Evolutionary conservation across 1,140 invertebrate species (phyloP), one percentile per base, ranked within the genome.

Genomic region (Apolygus lucorum): DNA sequence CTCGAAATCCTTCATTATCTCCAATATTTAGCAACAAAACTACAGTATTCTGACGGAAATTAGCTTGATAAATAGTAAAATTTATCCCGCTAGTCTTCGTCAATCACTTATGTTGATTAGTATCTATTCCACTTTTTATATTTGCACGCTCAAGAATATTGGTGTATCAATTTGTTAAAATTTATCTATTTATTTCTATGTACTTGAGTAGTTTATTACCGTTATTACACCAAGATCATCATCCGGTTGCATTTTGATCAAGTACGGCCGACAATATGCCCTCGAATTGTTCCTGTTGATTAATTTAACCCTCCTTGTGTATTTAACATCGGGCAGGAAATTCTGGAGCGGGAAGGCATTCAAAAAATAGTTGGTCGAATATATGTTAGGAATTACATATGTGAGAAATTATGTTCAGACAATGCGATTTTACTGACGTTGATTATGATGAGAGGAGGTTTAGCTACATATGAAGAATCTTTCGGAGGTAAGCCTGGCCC

Each of bases 271-370:
- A 25, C 67, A 68, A 21, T 28, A 25, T 1, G 52, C 27, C 1
- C 27, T 28, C 25, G 17, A 17, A 1, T 59, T 59, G 13, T 22
- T 59, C 26, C 26, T 54, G 28, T 62, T 68, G 21, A 59, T 59
- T 1, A 68, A 25, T 54, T 62, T 68, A 17, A 68, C 52, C 1
- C 8, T 24, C 25, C 49, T 21, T 21, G 17, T 52, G 28, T 68
- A 62, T n/a, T 28, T 22, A 13, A 24, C 27, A 28, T 68, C 28
- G n/a, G 67, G 67, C 27, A 21, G 27, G 26, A 68, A 68, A 29
- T 68, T 49, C 67, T 68, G 28, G 13, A 67, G 26, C 27, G 2
- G 26, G 26, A 63, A 63, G 17, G 17, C 8, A 17, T 17, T 49
- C 34, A 42, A 42, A 42, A 42, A 42, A 42, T 8, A 42, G 17